These are phyloP conservation scores for Calyptomena viridis DNA, from an alignment of 2,113 vertebrate species.

Conservation along the genomic window DNA sequence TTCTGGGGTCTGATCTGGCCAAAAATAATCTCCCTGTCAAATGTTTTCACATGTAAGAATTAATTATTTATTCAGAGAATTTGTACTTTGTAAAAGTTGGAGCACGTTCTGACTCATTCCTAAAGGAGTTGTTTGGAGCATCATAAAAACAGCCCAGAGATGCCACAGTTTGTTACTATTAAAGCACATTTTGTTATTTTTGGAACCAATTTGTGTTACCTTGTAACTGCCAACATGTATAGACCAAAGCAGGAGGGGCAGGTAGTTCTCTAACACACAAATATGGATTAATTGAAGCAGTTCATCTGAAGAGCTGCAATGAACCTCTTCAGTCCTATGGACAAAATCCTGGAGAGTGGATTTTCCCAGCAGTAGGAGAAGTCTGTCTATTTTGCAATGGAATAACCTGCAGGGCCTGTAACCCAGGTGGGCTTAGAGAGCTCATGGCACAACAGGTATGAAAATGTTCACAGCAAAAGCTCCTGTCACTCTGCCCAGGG, in stretches of 20 bases:
- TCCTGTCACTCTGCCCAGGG: background rate
- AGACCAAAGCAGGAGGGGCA: background rate
- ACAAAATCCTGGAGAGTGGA: background rate
- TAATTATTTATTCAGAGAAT: background rate
- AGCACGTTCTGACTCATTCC: background rate
- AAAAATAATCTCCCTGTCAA: background rate
- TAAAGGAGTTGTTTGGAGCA: background rate
- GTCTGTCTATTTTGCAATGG: background rate
- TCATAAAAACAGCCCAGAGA: background rate
- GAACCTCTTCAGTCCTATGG: background rate
- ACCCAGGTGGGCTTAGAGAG: too few species aligned
- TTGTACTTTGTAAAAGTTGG: background rate
- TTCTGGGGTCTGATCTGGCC: background rate
- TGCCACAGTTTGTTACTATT: background rate
- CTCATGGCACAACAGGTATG: fast-evolving
- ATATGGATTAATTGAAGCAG: background rate
- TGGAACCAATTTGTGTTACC: background rate
- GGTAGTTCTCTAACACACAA: background rate
- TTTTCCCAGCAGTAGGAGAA: background rate
- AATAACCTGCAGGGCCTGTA: background rate
- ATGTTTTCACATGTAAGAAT: background rate
- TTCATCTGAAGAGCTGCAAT: background rate
- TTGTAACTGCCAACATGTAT: background rate
- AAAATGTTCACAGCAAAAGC: too few species aligned
- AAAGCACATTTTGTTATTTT: background rate